Conservation (phyloP, 64 coral and sea anemone genomes). For the Catalaphyllia jardinei region DNA sequence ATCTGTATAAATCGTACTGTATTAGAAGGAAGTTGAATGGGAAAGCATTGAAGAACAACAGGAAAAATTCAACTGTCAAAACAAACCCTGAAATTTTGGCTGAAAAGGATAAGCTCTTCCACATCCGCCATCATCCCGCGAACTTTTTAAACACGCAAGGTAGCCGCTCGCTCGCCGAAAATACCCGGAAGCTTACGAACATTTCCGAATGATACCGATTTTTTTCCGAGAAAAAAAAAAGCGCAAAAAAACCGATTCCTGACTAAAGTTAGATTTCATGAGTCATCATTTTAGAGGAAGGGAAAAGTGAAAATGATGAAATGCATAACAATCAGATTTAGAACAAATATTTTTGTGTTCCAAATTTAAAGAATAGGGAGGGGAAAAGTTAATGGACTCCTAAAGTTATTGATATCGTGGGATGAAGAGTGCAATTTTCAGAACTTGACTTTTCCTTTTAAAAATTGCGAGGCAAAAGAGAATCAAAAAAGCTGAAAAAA, state of each 20-base stretch:
- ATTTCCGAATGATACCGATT: neutral
- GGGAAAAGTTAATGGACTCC: too few species aligned
- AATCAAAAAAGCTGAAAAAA: neutral
- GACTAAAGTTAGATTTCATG: too few species aligned
- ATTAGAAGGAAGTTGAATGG: neutral
- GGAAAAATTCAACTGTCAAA: neutral
- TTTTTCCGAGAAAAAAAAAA: neutral
- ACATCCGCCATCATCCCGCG: slow-evolving; percentile 66
- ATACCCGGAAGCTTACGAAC: neutral
- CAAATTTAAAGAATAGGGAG: too few species aligned
- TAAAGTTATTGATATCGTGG: too few species aligned
- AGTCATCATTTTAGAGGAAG: too few species aligned
- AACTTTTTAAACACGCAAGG: slow-evolving; percentile 36
- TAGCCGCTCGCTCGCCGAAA: slow-evolving; percentile 8
- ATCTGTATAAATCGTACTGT: too few species aligned
- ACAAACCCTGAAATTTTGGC: slow-evolving; percentile 71
- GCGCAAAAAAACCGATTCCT: neutral
- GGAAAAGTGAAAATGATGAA: too few species aligned
- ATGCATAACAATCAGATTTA: too few species aligned
- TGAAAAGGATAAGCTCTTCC: slow-evolving; percentile 51
- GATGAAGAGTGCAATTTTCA: too few species aligned
- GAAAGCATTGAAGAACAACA: neutral
- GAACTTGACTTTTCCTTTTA: neutral
- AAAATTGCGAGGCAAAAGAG: too few species aligned
- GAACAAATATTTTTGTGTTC: too few species aligned